Evolutionary conservation across 2,888 invertebrate genomes (phyloP).

Genomic region (Euphydryas editha): DNA sequence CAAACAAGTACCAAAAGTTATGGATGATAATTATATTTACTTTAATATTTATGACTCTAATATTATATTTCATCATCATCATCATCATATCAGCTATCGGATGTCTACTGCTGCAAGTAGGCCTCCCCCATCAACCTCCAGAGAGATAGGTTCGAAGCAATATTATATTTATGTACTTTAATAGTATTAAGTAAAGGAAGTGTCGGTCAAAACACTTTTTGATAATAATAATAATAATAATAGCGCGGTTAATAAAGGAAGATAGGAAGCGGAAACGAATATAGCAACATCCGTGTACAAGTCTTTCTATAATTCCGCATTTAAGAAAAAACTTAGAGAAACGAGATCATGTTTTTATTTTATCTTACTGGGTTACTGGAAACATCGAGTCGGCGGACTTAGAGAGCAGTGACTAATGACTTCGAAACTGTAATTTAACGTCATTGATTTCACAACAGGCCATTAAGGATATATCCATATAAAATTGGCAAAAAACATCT

Average conservation of each 20-base stretch:
- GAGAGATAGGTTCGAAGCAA: too few species aligned
- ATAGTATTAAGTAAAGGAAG: too few species aligned
- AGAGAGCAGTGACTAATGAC: slow-evolving; percentile 43
- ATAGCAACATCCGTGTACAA: too few species aligned
- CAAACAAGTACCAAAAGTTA: too few species aligned
- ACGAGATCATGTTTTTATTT: slow-evolving; percentile 19
- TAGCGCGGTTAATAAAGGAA: neutral
- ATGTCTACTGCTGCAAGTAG: too few species aligned
- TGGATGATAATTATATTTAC: too few species aligned
- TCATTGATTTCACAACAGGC: slow-evolving; percentile 63
- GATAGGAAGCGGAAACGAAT: neutral
- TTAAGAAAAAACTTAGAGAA: neutral
- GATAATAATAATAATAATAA: too few species aligned
- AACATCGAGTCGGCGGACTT: slow-evolving; percentile 34
- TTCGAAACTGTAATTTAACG: slow-evolving; percentile 58
- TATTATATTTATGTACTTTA: too few species aligned
- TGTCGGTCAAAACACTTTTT: neutral
- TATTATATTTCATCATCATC: too few species aligned
- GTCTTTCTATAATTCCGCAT: neutral
- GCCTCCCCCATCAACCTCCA: too few species aligned
- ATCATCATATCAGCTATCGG: too few species aligned
- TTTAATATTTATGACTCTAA: too few species aligned
- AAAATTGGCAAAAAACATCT: slow-evolving; percentile 54
- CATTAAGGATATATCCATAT: slow-evolving; percentile 59
- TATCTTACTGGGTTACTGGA: slow-evolving; percentile 18